Conservation (phyloP, 2,797 vertebrate genomes). For the Eulemur albifrons region DNA sequence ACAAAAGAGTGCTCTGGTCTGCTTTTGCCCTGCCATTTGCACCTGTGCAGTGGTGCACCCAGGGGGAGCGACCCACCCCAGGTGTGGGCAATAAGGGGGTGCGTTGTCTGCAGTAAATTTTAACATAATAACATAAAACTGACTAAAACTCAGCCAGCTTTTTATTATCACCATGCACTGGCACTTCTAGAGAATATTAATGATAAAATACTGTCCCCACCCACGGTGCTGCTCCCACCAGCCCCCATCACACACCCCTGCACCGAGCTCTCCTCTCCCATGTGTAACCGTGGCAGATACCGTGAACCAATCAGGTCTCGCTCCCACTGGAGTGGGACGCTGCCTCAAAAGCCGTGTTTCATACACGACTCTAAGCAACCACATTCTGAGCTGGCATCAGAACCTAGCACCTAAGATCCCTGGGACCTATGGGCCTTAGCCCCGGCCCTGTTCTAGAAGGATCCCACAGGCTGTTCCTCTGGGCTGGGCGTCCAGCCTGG, state of each 20-base stretch:
- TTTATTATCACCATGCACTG: not conserved
- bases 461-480: not conserved
- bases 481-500: not conserved
- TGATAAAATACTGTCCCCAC: not conserved
- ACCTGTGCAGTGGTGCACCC: too few species aligned
- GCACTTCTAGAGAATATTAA: not conserved
- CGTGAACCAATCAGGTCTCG: not conserved
- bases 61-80: not conserved
- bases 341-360: not conserved
- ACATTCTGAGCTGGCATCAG: not conserved
- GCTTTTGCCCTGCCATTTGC: not conserved
- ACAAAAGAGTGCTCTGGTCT: not conserved
- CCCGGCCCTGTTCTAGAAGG: not conserved
- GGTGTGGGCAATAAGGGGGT: not conserved
- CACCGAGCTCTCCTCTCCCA: not conserved
- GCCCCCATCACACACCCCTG: fast-evolving
- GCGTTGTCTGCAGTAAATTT: not conserved
- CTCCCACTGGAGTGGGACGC: not conserved
- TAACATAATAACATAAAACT: not conserved
- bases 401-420: not conserved
- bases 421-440: not conserved
- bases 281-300: not conserved
- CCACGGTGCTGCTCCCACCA: too few species aligned
- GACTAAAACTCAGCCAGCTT: not conserved
- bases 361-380: not conserved